Conservation (phyloP, 2,888 invertebrate species). For the Drosophila paranaensis region DNA sequence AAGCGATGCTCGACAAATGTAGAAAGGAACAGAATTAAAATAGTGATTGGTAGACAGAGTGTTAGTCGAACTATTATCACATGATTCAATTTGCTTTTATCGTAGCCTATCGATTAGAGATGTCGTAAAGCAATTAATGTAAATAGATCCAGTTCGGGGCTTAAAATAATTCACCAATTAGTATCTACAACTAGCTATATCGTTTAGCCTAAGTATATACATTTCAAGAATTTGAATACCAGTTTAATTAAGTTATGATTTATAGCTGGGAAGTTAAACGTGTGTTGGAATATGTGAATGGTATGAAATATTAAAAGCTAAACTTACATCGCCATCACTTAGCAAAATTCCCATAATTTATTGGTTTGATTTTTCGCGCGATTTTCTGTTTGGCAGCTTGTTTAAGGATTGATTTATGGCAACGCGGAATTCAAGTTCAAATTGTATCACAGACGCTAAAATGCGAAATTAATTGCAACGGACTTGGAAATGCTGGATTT, state of each 20-base stretch:
- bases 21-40: neutral
- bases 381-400: conserved; percentile 41
- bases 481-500: conserved; percentile 35
- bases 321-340: conserved; percentile 83
- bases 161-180: neutral
- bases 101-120: neutral
- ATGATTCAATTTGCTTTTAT: neutral
- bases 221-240: neutral
- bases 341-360: conserved; percentile 81
- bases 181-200: conserved; percentile 1
- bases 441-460: conserved; percentile 36
- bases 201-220: neutral
- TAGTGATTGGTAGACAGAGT: neutral
- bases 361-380: conserved; percentile 30
- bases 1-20: neutral
- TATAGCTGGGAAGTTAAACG: conserved; percentile 24
- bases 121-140: neutral
- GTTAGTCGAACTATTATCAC: neutral
- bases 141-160: neutral
- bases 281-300: conserved; percentile 22
- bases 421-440: conserved; percentile 42
- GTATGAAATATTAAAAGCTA: conserved; percentile 23
- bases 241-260: conserved; percentile 15
- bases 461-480: conserved; percentile 44
- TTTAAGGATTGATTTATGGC: conserved; percentile 50